phyloP scores from a whole-genome alignment of 2,888 invertebrate species.

The Trichogramma dendrolimi region DNA sequence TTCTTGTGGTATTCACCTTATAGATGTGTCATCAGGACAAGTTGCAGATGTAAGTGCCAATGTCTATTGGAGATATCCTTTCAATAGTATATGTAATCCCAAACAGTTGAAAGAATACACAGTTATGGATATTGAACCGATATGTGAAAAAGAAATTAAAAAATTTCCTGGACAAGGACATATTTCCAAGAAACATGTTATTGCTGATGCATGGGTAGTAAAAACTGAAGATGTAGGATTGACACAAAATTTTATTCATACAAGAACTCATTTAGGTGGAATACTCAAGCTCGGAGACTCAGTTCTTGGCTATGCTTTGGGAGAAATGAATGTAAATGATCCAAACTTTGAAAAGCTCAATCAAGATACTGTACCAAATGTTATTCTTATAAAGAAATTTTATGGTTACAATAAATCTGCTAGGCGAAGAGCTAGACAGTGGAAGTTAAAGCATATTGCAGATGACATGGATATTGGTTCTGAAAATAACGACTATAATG shows the following conservation, averaged over 20 bases:
- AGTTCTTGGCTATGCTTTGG: constrained; percentile 85
- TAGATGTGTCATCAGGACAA: constrained; percentile 85
- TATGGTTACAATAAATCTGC: constrained; percentile 68
- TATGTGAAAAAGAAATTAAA: constrained; percentile 70
- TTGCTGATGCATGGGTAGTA: constrained; percentile 93
- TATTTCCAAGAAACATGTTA: constrained; percentile 79
- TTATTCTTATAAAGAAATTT: constrained; percentile 90
- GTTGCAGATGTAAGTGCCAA: constrained; percentile 80
- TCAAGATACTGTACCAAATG: constrained; percentile 71
- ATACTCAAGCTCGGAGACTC: constrained; percentile 89
- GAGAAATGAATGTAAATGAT: constrained; percentile 90
- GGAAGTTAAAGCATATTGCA: constrained; percentile 88
- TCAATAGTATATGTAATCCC: constrained; percentile 81
- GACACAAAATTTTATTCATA: constrained; percentile 76
- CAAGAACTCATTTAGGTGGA: constrained; percentile 91
- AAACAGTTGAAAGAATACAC: constrained; percentile 88
- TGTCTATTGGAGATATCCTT: constrained; percentile 82
- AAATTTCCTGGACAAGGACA: constrained; percentile 83
- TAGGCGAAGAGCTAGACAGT: constrained; percentile 71
- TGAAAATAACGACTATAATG: constrained; percentile 77
- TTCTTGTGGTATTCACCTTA: constrained; percentile 84
- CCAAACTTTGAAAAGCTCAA: constrained; percentile 78
- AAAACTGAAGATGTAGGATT: constrained; percentile 65
- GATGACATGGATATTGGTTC: constrained; percentile 62
- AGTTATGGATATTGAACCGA: constrained; percentile 88